Base-by-base conservation (phyloP, 1,140 invertebrate species). In the Drosophila bifasciata region DNA sequence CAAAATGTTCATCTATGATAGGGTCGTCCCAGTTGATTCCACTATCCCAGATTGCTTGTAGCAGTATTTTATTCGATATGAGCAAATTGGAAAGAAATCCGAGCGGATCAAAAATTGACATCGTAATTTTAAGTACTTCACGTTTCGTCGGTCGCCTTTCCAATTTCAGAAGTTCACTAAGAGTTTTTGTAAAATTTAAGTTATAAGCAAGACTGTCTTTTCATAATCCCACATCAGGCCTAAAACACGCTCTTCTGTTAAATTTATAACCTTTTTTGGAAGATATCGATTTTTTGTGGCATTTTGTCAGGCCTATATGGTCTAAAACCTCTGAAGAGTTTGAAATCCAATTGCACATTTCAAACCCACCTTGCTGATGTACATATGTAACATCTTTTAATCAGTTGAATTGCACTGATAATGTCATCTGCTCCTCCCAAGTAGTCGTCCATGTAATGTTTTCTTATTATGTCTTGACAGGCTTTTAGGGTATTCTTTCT, bases 361-460 rank as follows among this genome's bases (percentile, higher is more conserved):
- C 17, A 28, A 69, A 69, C 11, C 59, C 59, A 43, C 25, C 51
- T 23, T 17, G 41, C 46, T 44, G 43, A 17, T 62, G 58, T n/a
- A 69, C 21, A 23, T 50, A n/a, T 3, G 28, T 63, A 5, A 49
- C 62, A 2, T 66, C 36, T 11, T 66, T n/a, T 59, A 0, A 50
- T 59, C 9, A 66, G 43, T 15, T 66, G 39, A 2, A 40, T 52
- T 0, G 84, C 75, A 9, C 76, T 75, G 0, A n/a, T 44, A 40
- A 48, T 49, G 0, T 63, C 60, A 13, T 66, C 63, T 2, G 56
- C 62, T 45, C 75, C 80, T 51, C 90, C 76, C n/a, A 91, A 61
- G 56, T 80, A 92, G 55, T 92, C 91, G 17, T 92, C 91, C 79
- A 92, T 92, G 50, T 91, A 92, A 61, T 89, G 88, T 45, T 88